Conservation (phyloP, 2,113 vertebrate species). For the Silurus glanis region DNA sequence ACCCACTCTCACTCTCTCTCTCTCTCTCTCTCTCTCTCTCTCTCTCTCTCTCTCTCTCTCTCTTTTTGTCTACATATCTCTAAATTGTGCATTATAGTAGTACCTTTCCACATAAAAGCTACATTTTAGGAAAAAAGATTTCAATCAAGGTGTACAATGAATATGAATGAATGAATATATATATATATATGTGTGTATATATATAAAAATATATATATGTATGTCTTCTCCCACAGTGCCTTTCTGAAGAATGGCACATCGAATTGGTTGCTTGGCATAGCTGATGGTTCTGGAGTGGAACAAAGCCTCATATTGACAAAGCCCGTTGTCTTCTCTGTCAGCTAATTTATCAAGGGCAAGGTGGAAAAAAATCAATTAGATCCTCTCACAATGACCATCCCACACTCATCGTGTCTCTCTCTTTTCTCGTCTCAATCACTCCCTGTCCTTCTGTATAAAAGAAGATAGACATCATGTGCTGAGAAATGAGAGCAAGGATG, state of each 20-base stretch:
- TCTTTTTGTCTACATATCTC: neutral
- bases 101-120: neutral
- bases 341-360: slow-evolving; percentile 48
- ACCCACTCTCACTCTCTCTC: neutral
- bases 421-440: slow-evolving; percentile 21
- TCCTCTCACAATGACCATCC: slow-evolving; percentile 33
- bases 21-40: neutral
- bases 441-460: neutral
- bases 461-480: neutral
- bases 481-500: neutral
- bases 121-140: neutral
- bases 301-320: slow-evolving; percentile 53
- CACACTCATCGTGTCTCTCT: slow-evolving; percentile 22
- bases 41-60: neutral
- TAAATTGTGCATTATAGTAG: neutral
- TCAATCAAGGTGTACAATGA: too few species aligned
- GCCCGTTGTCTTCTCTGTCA: slow-evolving; percentile 55
- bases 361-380: slow-evolving; percentile 56
- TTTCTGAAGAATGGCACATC: slow-evolving; percentile 29
- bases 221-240: slow-evolving; percentile 41
- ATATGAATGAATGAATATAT: too few species aligned
- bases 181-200: too few species aligned
- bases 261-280: slow-evolving; percentile 12
- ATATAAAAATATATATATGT: neutral
- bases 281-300: slow-evolving; percentile 28